phyloP scores from a whole-genome alignment of 2,113 vertebrate species.

The Chiloscyllium plagiosum region DNA sequence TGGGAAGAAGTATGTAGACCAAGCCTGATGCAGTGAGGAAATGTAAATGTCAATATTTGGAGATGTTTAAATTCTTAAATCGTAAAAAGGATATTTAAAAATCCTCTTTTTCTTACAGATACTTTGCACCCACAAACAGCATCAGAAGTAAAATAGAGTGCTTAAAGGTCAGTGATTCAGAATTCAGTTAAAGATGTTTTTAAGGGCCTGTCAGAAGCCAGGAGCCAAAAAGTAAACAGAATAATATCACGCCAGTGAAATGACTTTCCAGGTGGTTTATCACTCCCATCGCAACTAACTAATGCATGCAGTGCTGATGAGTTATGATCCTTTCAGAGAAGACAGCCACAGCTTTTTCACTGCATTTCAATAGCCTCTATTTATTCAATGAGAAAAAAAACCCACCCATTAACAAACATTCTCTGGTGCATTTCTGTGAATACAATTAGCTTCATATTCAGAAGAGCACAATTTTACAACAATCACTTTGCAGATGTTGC shows the following conservation, averaged over 20 bases:
- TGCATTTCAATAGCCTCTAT: background rate
- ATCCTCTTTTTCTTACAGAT: background rate
- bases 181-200: slow-evolving; percentile 1
- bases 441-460: background rate
- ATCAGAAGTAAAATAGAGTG: background rate
- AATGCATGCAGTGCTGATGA: background rate
- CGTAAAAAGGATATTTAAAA: background rate
- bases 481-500: background rate
- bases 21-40: background rate
- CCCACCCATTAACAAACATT: background rate
- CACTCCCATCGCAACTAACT: background rate
- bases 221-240: slow-evolving; percentile 7
- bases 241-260: background rate
- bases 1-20: too few species aligned
- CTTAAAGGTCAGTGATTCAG: background rate
- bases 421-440: background rate
- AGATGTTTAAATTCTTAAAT: background rate
- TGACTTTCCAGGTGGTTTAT: background rate
- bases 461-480: background rate
- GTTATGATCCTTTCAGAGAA: background rate
- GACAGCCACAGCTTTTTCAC: background rate
- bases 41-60: background rate
- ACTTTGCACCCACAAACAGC: background rate
- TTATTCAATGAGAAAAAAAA: background rate
- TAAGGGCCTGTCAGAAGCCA: background rate